Evolutionary conservation across 2,888 invertebrate species (phyloP), one percentile per base, ranked within the genome.

Genomic region (Agrilus mali): DNA sequence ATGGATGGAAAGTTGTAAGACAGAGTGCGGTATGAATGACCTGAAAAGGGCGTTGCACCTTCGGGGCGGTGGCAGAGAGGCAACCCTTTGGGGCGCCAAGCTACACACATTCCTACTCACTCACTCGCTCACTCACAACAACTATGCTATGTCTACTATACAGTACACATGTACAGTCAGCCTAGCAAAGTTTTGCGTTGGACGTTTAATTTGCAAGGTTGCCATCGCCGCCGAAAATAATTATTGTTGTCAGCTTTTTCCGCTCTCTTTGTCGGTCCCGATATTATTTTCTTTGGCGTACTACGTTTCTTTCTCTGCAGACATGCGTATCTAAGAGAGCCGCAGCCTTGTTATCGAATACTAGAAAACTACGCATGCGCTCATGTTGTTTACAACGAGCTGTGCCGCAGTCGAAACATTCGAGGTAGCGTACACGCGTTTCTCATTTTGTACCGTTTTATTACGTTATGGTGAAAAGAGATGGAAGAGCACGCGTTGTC

Each of bases 351-450:
- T 58, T 63, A 64, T 64, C 61, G 64, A 64, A 65, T 64, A 63
- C 62, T 61, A 60, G 57, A 55, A 55, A 52, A 53, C 52, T 49
- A 64, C 68, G 66, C 70, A 62, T 67, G 69, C 70, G 70, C 63
- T 49, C 49, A 59, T 55, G 56, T 71, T 70, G 71, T 71, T 71
- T 71, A 71, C 70, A 69, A 67, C 64, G 60, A 51, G 46, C 45
- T 46, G 50, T 48, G 46, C 41, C 51, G 49, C 51, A 48, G 40
- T 44, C 41, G 48, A 40, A 41, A 38, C 42, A 22, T 36, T 33
- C 33, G 36, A 40, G 36, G 34, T 37, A 39, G 16, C 33, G 36
- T 36, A 36, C 40, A 42, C 43, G 27, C 33, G 35, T 33, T 12
- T 17, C 27, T 13, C 15, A 34, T 22, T 38, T 40, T 44, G 36